Percentiles rank a stretch among this genome's conserved stretches.
phyloP scores from a whole-genome alignment of 2,888 invertebrate species.

The Operophtera brumata region DNA sequence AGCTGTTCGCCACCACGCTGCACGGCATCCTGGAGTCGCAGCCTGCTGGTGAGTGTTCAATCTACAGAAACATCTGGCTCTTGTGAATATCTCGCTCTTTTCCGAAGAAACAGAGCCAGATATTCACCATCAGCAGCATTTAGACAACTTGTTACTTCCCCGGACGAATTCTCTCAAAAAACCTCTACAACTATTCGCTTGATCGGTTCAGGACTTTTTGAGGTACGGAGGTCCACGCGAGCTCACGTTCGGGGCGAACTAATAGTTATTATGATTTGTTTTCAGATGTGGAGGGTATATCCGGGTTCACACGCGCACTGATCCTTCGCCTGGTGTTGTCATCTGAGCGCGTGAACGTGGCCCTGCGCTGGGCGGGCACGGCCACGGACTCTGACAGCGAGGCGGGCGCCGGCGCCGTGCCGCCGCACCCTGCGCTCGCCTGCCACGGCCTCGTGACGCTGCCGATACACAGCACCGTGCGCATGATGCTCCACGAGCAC shows the following conservation, averaged over 20 bases:
- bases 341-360: slow-evolving; percentile 90
- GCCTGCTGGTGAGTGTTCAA: slow-evolving; percentile 51
- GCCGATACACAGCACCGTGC: slow-evolving; percentile 87
- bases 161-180: too few species aligned
- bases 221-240: too few species aligned
- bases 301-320: slow-evolving; percentile 92
- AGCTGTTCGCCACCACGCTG: slow-evolving; percentile 88
- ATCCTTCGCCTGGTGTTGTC: slow-evolving; percentile 92
- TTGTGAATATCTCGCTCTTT: too few species aligned
- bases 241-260: too few species aligned
- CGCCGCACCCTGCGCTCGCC: slow-evolving; percentile 80
- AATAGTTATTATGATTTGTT: not conserved
- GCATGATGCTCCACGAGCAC: slow-evolving; percentile 85
- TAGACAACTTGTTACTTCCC: too few species aligned
- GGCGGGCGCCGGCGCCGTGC: slow-evolving; percentile 71
- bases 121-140: too few species aligned
- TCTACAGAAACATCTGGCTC: not conserved
- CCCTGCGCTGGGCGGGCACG: slow-evolving; percentile 78
- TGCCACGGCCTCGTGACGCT: slow-evolving; percentile 86
- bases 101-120: too few species aligned
- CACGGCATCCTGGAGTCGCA: slow-evolving; percentile 86
- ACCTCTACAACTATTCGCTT: too few species aligned
- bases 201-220: too few species aligned
- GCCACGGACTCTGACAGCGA: slow-evolving; percentile 83
- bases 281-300: slow-evolving; percentile 81